phyloP scores from a whole-genome alignment of 2,888 invertebrate species.

The Gandaritis pyraliata region DNA sequence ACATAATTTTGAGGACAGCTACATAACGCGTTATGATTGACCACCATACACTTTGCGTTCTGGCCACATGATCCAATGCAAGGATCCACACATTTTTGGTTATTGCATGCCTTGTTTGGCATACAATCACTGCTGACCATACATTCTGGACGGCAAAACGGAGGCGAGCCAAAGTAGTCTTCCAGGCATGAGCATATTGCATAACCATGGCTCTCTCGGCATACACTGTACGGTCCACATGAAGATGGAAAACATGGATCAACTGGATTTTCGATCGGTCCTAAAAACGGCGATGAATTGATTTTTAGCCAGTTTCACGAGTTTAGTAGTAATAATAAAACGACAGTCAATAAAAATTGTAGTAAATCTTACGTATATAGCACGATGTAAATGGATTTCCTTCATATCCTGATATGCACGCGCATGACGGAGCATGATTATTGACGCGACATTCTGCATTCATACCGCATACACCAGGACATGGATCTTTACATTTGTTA shows the following conservation, averaged over 20 bases:
- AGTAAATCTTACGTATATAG: conserved; percentile 75
- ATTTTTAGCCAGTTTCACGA: conserved; percentile 24
- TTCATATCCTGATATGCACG: conserved; percentile 88
- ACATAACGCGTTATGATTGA: conserved; percentile 94
- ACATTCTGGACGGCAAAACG: conserved; percentile 92
- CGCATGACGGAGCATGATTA: conserved; percentile 92
- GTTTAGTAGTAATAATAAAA: neutral
- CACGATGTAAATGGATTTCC: conserved; percentile 92
- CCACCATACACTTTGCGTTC: conserved; percentile 91
- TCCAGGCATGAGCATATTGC: conserved; percentile 92
- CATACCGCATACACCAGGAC: conserved; percentile 91
- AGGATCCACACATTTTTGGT: conserved; percentile 92
- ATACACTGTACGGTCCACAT: conserved; percentile 92
- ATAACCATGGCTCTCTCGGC: conserved; percentile 88
- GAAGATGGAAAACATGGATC: conserved; percentile 87
- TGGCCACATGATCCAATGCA: conserved; percentile 93
- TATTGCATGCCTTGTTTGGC: conserved; percentile 91
- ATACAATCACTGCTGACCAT: conserved; percentile 92
- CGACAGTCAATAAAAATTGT: neutral
- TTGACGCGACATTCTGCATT: conserved; percentile 93
- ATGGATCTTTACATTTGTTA: conserved; percentile 93
- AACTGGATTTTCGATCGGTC: conserved; percentile 63
- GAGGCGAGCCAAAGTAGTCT: conserved; percentile 91
- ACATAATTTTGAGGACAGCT: conserved; percentile 89
- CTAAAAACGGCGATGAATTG: conserved; percentile 57